Percentiles rank a stretch among this genome's conserved stretches.
Conservation (phyloP, 1,140 invertebrate species). For the Rhagoletis pomonella region DNA sequence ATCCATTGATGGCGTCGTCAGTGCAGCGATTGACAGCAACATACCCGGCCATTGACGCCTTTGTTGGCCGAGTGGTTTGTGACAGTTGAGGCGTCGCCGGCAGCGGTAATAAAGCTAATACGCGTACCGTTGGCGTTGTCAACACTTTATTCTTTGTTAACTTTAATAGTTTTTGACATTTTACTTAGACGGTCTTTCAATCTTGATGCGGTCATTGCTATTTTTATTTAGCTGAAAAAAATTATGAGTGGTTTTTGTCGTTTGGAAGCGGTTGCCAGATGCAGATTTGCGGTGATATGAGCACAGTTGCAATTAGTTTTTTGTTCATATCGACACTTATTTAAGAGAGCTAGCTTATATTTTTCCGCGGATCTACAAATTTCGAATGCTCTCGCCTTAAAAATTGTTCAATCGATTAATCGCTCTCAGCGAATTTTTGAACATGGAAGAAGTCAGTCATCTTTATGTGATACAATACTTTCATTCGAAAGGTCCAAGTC, state of each 20-base stretch:
- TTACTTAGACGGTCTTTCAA: not conserved
- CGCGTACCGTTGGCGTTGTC: slow-evolving; percentile 6
- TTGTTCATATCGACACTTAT: too few relatives aligned
- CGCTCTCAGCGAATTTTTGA: too few relatives aligned
- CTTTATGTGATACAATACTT: too few relatives aligned
- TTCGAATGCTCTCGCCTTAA: too few relatives aligned
- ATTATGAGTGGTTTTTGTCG: not conserved
- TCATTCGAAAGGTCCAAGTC: too few relatives aligned
- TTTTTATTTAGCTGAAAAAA: not conserved
- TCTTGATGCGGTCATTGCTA: slow-evolving; percentile 19
- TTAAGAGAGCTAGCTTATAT: too few relatives aligned
- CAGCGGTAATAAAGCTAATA: not conserved
- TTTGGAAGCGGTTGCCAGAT: not conserved
- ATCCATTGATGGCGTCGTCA: not conserved
- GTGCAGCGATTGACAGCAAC: not conserved
- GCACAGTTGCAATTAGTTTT: not conserved
- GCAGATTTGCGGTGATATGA: not conserved
- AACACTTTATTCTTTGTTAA: slow-evolving; percentile 24
- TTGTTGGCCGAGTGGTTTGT: not conserved
- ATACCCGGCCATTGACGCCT: slow-evolving; percentile 25
- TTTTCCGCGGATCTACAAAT: too few relatives aligned
- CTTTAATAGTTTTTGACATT: slow-evolving; percentile 47
- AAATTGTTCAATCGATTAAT: too few relatives aligned
- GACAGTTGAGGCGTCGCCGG: slow-evolving; percentile 17
- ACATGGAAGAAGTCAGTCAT: too few relatives aligned